A percentile compares a stretch with the other conserved stretches of the same genome.
Conservation (phyloP, 1,140 invertebrate species). For the Psilanteris sp. region DNA sequence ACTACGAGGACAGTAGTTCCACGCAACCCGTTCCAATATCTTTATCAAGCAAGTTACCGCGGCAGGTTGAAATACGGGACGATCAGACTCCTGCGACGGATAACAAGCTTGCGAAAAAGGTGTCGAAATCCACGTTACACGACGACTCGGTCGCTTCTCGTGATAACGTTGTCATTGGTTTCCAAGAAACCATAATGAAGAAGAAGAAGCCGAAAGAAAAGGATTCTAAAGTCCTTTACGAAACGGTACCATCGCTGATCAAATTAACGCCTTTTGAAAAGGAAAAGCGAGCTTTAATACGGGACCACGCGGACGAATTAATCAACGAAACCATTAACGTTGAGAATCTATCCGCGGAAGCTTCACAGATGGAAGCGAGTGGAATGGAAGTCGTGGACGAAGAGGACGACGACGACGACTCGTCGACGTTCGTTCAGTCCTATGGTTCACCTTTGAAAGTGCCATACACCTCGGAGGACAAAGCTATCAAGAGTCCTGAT, state of each 20-base stretch:
- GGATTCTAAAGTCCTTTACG: slow-evolving; percentile 21
- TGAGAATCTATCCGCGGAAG: no score
- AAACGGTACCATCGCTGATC: slow-evolving; percentile 47
- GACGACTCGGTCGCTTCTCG: not conserved
- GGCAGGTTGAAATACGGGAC: no score
- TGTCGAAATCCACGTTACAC: slow-evolving; percentile 10
- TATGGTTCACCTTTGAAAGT: slow-evolving; percentile 54
- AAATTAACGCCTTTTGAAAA: slow-evolving; percentile 62
- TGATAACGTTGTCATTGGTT: slow-evolving; percentile 56
- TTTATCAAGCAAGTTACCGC: no score
- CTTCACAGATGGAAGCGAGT: no score
- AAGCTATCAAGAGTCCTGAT: not conserved
- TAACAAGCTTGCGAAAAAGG: slow-evolving; percentile 26
- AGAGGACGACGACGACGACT: slow-evolving; percentile 67
- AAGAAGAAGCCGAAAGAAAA: slow-evolving; percentile 33
- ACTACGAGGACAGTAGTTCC: slow-evolving; percentile 42
- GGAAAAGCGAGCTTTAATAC: slow-evolving; percentile 59
- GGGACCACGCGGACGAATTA: slow-evolving; percentile 12
- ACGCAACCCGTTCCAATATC: slow-evolving; percentile 13
- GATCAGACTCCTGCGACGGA: slow-evolving; percentile 5
- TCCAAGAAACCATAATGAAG: slow-evolving; percentile 51
- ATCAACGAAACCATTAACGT: no score
- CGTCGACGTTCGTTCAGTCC: slow-evolving; percentile 40
- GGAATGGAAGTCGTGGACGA: no score
- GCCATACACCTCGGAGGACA: slow-evolving; percentile 9